A percentile compares a stretch with the other conserved stretches of the same genome.
Evolutionary conservation across 2,888 invertebrate genomes (phyloP).

Genomic region (Pecten maximus): DNA sequence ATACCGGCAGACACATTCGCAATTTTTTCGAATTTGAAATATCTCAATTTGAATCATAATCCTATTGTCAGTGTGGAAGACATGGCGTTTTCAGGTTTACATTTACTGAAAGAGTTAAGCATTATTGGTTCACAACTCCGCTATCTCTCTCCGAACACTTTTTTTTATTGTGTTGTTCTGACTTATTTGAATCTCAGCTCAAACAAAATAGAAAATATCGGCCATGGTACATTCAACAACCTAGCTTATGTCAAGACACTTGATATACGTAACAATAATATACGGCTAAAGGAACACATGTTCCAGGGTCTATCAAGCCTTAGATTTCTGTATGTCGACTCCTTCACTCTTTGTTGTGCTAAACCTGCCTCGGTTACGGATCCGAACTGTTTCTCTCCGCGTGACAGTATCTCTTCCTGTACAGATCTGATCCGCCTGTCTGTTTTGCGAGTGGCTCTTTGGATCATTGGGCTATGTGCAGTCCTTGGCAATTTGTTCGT

Average conservation of each 20-base stretch:
- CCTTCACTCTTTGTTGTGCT: conserved; percentile 41
- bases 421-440: conserved; percentile 36
- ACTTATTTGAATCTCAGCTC: conserved; percentile 26
- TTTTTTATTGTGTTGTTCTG: conserved; percentile 9
- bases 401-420: conserved; percentile 42
- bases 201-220: neutral
- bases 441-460: conserved; percentile 36
- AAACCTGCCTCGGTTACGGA: conserved; percentile 38
- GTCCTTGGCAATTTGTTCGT: conserved; percentile 43
- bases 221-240: neutral
- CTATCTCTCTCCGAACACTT: conserved; percentile 9
- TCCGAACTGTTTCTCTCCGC: conserved; percentile 35
- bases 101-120: neutral
- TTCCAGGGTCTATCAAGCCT: conserved; percentile 38
- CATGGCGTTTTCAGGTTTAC: neutral
- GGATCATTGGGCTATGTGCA: conserved; percentile 41
- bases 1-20: neutral
- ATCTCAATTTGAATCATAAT: neutral
- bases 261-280: neutral
- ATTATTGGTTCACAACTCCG: conserved; percentile 21
- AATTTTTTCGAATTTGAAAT: neutral
- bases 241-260: neutral
- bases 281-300: neutral
- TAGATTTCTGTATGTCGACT: conserved; percentile 30
- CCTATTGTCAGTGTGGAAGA: neutral